These are phyloP conservation scores for Antennarius striatus DNA, from an alignment of 2,113 vertebrate species.

Conservation along the genomic window DNA sequence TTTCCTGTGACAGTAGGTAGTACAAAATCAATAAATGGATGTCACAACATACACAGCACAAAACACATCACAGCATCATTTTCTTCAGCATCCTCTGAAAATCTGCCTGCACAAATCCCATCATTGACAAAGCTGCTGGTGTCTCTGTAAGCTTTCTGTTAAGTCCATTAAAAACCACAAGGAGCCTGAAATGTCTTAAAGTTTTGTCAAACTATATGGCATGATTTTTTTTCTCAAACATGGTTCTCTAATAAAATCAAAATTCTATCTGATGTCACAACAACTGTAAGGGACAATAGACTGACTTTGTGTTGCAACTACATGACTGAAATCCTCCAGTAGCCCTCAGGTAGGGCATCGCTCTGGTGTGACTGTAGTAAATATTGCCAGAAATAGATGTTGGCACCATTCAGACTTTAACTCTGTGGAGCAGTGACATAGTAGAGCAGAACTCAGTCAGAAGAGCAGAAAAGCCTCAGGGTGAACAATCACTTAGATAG, in stretches of 20 bases:
- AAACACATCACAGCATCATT: too few relatives aligned
- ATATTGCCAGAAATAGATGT: background rate
- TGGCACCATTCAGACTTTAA: background rate
- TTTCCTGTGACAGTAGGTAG: too few relatives aligned
- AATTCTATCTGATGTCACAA: background rate
- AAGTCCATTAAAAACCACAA: slow-evolving; percentile 35
- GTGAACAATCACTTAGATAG: background rate
- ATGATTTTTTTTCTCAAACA: too few relatives aligned
- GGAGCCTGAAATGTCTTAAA: background rate
- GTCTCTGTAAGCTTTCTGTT: background rate
- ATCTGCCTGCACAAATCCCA: too few relatives aligned
- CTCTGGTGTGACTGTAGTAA: background rate
- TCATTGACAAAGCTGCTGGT: slow-evolving; percentile 10
- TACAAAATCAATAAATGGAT: too few relatives aligned
- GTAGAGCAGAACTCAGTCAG: background rate
- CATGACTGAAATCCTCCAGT: background rate
- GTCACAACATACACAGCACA: too few relatives aligned
- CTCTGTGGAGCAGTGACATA: background rate
- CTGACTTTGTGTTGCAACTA: background rate
- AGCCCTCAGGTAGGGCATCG: background rate
- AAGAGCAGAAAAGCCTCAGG: background rate
- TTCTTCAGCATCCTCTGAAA: too few relatives aligned
- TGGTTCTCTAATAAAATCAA: too few relatives aligned
- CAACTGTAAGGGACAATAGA: background rate
- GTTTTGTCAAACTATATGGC: too few relatives aligned